Conservation (phyloP, 1,140 invertebrate genomes). For the Euwallacea fornicatus region DNA sequence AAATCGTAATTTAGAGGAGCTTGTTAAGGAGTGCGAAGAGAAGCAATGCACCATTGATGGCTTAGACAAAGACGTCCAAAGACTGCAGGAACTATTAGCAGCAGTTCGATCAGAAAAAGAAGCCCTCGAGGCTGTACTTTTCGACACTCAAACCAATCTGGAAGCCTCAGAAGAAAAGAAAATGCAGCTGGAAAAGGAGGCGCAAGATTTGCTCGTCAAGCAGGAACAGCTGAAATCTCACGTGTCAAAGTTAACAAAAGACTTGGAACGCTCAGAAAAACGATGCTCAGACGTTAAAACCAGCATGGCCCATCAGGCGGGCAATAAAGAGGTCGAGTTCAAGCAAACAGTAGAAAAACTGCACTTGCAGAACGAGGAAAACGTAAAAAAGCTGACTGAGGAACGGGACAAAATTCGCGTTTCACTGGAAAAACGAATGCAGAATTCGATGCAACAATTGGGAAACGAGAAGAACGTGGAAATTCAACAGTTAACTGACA, state of each 20-base stretch:
- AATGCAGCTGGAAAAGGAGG: constrained; percentile 71
- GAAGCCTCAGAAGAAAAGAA: constrained; percentile 72
- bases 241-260: constrained; percentile 66
- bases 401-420: constrained; percentile 75
- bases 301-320: constrained; percentile 67
- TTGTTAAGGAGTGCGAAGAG: constrained; percentile 80
- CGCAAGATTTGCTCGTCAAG: constrained; percentile 73
- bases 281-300: constrained; percentile 72
- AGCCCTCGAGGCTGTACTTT: constrained; percentile 76
- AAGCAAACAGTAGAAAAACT: constrained; percentile 71
- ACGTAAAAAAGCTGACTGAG: constrained; percentile 72
- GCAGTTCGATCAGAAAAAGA: constrained; percentile 78
- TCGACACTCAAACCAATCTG: constrained; percentile 77
- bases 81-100: constrained; percentile 72
- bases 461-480: constrained; percentile 75
- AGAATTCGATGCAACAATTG: constrained; percentile 69
- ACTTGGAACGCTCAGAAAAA: constrained; percentile 74
- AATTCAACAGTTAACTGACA: constrained; percentile 69
- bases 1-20: constrained; percentile 74
- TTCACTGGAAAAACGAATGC: constrained; percentile 72
- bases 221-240: constrained; percentile 75
- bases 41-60: constrained; percentile 78
- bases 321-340: constrained; percentile 75
- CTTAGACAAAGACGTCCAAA: constrained; percentile 77
- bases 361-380: constrained; percentile 73